Percentiles rank a stretch among this genome's conserved stretches.
These are phyloP conservation scores for Alloscopus bannaensis DNA, from an alignment of 2,888 invertebrate genomes.

Conservation along the genomic window DNA sequence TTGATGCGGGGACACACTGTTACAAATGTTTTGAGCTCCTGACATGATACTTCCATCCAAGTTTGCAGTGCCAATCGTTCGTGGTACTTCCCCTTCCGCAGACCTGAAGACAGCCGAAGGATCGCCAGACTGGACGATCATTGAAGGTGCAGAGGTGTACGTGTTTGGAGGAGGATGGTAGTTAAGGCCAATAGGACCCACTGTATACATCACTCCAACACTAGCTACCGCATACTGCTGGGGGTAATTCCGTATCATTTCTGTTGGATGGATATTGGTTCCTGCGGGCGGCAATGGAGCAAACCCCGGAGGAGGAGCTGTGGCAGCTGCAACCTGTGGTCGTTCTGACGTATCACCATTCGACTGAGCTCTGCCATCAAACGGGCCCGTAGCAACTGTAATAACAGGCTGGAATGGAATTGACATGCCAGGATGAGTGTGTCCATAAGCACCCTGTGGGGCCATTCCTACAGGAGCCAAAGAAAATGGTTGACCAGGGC, in stretches of 20 bases:
- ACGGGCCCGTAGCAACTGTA: conserved; percentile 31
- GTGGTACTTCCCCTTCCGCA: conserved; percentile 4
- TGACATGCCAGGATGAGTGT: conserved; percentile 17
- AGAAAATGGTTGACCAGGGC: conserved; percentile 31
- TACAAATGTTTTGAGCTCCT: neutral
- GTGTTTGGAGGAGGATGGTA: conserved; percentile 39
- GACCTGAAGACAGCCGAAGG: neutral
- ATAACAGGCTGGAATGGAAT: conserved; percentile 35
- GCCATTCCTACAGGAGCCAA: conserved; percentile 27
- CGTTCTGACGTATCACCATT: conserved; percentile 42
- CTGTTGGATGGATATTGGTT: conserved; percentile 26
- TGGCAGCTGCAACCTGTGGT: conserved; percentile 28
- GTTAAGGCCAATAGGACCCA: conserved; percentile 40
- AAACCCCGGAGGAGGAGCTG: conserved; percentile 68
- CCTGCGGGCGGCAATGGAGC: conserved; percentile 57
- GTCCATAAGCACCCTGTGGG: conserved; percentile 28
- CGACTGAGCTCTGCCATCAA: conserved; percentile 25
- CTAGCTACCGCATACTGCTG: conserved; percentile 9
- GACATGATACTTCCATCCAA: neutral
- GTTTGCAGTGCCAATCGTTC: conserved; percentile 11
- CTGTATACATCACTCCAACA: conserved; percentile 29
- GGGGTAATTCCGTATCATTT: conserved; percentile 39
- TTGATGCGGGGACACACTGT: neutral
- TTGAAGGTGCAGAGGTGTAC: conserved; percentile 14
- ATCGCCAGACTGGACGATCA: neutral